Conservation (phyloP, 1,140 invertebrate species). For the Drosophila orosa region DNA sequence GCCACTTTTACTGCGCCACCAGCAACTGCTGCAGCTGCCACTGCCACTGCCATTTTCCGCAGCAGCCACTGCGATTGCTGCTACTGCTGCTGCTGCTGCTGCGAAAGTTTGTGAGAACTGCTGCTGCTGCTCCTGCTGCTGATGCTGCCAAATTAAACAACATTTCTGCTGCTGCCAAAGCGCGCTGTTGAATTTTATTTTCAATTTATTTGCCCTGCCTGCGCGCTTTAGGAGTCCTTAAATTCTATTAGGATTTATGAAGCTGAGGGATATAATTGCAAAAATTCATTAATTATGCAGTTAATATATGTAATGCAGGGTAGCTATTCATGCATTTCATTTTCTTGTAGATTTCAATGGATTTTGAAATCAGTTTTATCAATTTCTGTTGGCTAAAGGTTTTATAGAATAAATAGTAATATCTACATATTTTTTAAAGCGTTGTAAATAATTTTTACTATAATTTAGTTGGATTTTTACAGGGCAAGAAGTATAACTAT, state of each 20-base stretch:
- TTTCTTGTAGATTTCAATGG: background rate
- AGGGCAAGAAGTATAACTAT: accelerated
- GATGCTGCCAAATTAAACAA: conserved; percentile 73
- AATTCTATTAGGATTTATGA: conserved; percentile 17
- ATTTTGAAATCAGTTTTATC: background rate
- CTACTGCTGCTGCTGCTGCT: conserved; percentile 20
- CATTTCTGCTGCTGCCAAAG: conserved; percentile 54
- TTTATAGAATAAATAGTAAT: background rate
- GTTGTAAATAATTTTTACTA: background rate
- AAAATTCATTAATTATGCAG: conserved; percentile 20
- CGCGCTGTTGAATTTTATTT: conserved; percentile 47
- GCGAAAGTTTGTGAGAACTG: conserved; percentile 45
- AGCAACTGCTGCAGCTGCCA: conserved; percentile 40
- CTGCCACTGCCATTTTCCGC: conserved; percentile 17
- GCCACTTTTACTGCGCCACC: conserved; percentile 80
- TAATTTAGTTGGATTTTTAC: background rate
- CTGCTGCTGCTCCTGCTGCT: conserved; percentile 16
- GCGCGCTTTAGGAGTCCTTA: conserved; percentile 26
- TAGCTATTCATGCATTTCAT: background rate
- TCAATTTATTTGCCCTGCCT: conserved; percentile 37
- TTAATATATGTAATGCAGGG: background rate
- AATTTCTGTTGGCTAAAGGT: too few species aligned
- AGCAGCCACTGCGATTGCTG: conserved; percentile 6
- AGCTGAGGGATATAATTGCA: background rate
- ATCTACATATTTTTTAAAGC: background rate